Conservation (phyloP, 2,797 vertebrate species). For the Euphonia xanthogaster region DNA sequence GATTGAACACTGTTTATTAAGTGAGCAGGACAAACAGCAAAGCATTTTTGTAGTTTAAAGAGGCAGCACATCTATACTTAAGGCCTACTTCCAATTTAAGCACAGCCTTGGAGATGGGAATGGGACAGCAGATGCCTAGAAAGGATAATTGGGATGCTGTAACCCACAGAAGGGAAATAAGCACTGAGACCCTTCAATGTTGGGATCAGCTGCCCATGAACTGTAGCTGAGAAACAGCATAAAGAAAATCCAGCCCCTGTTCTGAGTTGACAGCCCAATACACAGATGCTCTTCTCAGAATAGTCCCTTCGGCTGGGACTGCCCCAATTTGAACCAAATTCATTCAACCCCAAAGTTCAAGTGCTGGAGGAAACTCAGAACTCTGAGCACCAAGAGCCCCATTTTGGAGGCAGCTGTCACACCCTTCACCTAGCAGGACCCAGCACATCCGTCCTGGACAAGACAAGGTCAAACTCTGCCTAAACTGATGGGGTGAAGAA, state of each 20-base stretch:
- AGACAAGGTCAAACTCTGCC: background rate
- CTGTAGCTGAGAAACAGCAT: background rate
- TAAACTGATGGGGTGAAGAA: background rate
- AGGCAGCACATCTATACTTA: background rate
- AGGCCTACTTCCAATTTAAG: background rate
- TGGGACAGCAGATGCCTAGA: background rate
- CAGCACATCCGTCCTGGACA: rapidly evolving
- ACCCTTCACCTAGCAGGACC: background rate
- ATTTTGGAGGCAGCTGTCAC: background rate
- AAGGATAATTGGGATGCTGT: background rate
- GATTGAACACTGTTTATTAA: background rate
- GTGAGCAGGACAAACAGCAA: rapidly evolving
- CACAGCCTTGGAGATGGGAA: background rate
- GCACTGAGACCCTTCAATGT: background rate
- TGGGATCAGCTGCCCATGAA: background rate
- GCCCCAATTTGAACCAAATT: rapidly evolving
- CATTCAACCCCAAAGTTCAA: background rate
- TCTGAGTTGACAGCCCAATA: background rate
- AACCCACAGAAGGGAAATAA: background rate
- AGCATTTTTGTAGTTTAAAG: background rate
- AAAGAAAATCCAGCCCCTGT: background rate
- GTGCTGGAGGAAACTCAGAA: rapidly evolving
- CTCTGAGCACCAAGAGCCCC: background rate
- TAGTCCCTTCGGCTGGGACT: rapidly evolving
- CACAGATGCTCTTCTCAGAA: background rate